Base-by-base conservation (phyloP, 2,113 vertebrate genomes). In the Mastomys natalensis region DNA sequence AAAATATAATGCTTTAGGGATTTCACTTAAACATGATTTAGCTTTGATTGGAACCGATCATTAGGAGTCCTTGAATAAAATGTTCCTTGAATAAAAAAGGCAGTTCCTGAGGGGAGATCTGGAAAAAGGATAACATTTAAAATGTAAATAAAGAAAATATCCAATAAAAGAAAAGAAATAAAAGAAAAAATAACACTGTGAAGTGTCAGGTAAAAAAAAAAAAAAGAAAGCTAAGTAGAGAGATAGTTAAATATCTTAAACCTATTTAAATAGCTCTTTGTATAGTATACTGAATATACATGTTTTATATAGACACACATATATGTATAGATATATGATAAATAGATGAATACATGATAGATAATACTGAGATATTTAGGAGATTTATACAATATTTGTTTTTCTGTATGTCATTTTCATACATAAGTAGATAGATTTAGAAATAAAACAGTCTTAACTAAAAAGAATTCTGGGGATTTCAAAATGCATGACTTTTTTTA, bases 381-480 rank as follows among this genome's bases (percentile, higher is more conserved):
- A 72, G 37, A 17, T n/a, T n/a, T 16, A 8, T 19, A n/a, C 31
- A 72, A n/a, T n/a, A 72, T 37, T n/a, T 72, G 34, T n/a, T 72
- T 72, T 70, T n/a, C 34, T 72, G 16, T 72, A 72, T 72, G 37
- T 19, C 3, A 16, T 72, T 72, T 72, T 72, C 15, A 72, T n/a
- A n/a, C 68, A 19, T n/a, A 84, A 8, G 93, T 72, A 34, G 93
- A 93, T 60, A 19, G 0, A 87, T 64, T 64, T 68, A 16, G 31
- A 68, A 68, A 34, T 68, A 34, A 68, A 68, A 68, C n/a, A 86
- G 12, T 55, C 64, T 40, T 97, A 92, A 87, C 89, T 95, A 94
- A 94, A 60, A 26, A 53, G 45, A 86, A 97, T 85, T 7, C 31
- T 37, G 22, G 22, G n/a, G 15, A 87, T 94, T 72, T 95, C 40